These are phyloP conservation scores for Agrochola lota DNA, from an alignment of 2,888 invertebrate species.

Conservation along the genomic window DNA sequence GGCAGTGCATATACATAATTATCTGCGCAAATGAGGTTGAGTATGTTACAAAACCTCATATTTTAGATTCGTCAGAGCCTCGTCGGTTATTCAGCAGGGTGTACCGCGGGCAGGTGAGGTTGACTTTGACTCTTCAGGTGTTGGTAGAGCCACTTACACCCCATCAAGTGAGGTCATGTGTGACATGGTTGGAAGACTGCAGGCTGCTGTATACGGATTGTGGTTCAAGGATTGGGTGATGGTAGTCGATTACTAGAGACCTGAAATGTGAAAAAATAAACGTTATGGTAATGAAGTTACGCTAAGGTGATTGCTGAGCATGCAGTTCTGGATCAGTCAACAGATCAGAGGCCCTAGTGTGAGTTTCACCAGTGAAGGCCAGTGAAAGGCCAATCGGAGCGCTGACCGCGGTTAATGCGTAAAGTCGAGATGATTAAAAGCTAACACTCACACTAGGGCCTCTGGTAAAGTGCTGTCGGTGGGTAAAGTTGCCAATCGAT, in stretches of 20 bases:
- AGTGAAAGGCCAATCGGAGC: too few relatives aligned
- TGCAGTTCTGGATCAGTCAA: background rate
- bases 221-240: too few relatives aligned
- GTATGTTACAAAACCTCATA: background rate
- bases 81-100: slow-evolving; percentile 33
- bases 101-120: slow-evolving; percentile 47
- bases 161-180: background rate
- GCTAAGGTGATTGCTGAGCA: background rate
- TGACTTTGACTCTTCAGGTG: slow-evolving; percentile 31
- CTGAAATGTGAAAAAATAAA: background rate
- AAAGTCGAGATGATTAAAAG: too few relatives aligned
- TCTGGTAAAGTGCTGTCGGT: background rate
- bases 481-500: too few relatives aligned
- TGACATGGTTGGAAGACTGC: background rate
- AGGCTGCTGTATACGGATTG: background rate
- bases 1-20: background rate
- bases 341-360: too few relatives aligned
- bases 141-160: slow-evolving; percentile 42
- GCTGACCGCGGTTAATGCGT: too few relatives aligned
- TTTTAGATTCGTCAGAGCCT: slow-evolving; percentile 28
- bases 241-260: background rate
- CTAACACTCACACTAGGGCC: too few relatives aligned
- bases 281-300: background rate
- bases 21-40: slow-evolving; percentile 4
- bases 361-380: too few relatives aligned